Conservation (phyloP, 2,888 invertebrate species). For the Drepanosiphum platanoidis region DNA sequence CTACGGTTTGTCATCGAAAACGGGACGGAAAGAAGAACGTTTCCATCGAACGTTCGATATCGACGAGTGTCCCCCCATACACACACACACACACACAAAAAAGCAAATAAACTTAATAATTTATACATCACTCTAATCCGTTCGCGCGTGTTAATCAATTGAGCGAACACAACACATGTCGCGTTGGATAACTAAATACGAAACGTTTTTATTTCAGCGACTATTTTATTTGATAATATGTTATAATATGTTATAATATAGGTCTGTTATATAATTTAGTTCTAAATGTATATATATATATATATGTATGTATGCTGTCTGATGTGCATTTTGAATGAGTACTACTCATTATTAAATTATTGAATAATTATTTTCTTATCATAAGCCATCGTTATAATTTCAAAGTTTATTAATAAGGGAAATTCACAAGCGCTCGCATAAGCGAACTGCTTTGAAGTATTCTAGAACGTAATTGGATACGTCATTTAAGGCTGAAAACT, state of each 20-base stretch:
- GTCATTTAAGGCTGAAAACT: slow-evolving; percentile 36
- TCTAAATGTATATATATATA: no score
- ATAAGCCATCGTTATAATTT: slow-evolving; percentile 18
- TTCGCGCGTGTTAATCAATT: no score
- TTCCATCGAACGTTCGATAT: neutral
- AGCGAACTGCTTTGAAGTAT: slow-evolving; percentile 47
- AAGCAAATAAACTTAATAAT: neutral
- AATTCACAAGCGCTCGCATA: neutral
- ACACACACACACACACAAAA: neutral
- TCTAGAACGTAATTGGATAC: slow-evolving; percentile 46
- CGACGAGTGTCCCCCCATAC: neutral
- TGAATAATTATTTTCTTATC: slow-evolving; percentile 42
- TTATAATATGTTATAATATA: neutral
- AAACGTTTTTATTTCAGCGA: neutral
- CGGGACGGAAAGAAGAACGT: neutral
- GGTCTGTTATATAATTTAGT: no score
- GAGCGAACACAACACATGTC: no score
- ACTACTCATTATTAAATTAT: slow-evolving; percentile 12
- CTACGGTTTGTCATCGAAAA: neutral
- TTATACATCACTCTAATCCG: no score
- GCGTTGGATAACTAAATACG: neutral
- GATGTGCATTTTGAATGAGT: slow-evolving; percentile 6
- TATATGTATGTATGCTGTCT: neutral
- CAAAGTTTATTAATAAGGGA: slow-evolving; percentile 49
- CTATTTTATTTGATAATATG: neutral